Evolutionary conservation across 2,888 invertebrate genomes (phyloP), one percentile per base, ranked within the genome.

Genomic region (Apotomis turbidana): DNA sequence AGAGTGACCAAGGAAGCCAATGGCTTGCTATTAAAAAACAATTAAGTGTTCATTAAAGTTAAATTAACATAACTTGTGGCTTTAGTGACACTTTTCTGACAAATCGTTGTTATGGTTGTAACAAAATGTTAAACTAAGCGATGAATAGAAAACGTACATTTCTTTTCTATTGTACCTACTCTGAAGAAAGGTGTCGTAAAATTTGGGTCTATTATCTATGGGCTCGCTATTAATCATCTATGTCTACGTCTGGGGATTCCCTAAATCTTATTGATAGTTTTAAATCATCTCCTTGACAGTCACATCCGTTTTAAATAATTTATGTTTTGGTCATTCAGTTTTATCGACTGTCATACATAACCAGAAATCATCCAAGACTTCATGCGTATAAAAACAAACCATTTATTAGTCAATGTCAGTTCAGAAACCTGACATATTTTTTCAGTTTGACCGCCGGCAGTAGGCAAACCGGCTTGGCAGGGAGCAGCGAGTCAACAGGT

Each of bases 401-500:
- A 58, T 71, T 71, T 72, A 67, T 64, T 75, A 73, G 73, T 69
- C 76, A 75, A 83, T 85, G 80, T 84, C 80, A 82, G 80, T 81
- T 79, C 79, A 78, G 78, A 79, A 84, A 83, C 81, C 83, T 84
- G 85, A 84, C 82, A 81, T 81, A 78, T 82, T 82, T 81, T 83
- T 81, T 82, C 75, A 76, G 78, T 74, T 76, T 75, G 76, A 74
- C 79, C 76, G 76, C 75, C 76, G 81, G 78, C 81, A 79, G 80
- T 81, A 79, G 82, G 82, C 85, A 84, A 93, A 93, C 93, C 91
- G 90, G 93, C 85, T 87, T 80, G 85, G 82, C 89, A 78, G 84
- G 88, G 87, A 85, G 78, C 82, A 78, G 80, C 81, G 80, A 85
- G 84, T 86, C 90, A 91, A 92, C 93, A 92, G 93, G 93, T 91